phyloP scores from a whole-genome alignment of 1,140 invertebrate species.

The Acyrthosiphon pisum region DNA sequence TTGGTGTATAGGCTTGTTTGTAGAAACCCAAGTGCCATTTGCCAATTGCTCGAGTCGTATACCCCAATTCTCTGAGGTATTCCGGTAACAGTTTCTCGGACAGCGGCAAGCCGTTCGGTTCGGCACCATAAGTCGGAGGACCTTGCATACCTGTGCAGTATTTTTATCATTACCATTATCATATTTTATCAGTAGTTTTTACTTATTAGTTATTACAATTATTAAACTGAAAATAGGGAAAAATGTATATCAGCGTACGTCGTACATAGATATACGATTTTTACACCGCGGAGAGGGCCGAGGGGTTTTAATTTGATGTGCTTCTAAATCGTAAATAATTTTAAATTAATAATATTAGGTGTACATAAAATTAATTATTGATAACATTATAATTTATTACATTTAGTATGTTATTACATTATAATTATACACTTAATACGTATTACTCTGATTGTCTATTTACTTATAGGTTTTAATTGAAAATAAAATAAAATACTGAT shows the following conservation, averaged over 20 bases:
- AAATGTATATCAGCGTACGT: too few species aligned
- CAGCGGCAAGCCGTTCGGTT: conserved; percentile 77
- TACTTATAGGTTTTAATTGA: neutral
- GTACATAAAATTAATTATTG: neutral
- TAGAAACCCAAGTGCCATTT: conserved; percentile 89
- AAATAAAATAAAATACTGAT: neutral
- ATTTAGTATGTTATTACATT: neutral
- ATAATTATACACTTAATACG: neutral
- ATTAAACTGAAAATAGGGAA: too few species aligned
- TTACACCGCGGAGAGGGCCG: neutral
- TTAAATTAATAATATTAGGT: neutral
- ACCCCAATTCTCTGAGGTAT: conserved; percentile 78
- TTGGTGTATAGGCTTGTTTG: conserved; percentile 77
- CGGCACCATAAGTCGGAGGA: conserved; percentile 74
- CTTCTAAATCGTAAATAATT: neutral
- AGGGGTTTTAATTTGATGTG: neutral
- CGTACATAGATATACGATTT: neutral
- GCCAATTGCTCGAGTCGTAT: conserved; percentile 84
- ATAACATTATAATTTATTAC: neutral
- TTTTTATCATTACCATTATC: neutral
- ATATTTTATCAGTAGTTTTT: neutral
- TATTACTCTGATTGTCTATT: neutral
- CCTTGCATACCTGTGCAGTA: conserved; percentile 76
- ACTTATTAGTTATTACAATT: neutral
- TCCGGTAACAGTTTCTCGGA: conserved; percentile 77